These are phyloP conservation scores for Venustaconcha ellipsiformis DNA, from an alignment of 1,140 invertebrate genomes.

Conservation along the genomic window DNA sequence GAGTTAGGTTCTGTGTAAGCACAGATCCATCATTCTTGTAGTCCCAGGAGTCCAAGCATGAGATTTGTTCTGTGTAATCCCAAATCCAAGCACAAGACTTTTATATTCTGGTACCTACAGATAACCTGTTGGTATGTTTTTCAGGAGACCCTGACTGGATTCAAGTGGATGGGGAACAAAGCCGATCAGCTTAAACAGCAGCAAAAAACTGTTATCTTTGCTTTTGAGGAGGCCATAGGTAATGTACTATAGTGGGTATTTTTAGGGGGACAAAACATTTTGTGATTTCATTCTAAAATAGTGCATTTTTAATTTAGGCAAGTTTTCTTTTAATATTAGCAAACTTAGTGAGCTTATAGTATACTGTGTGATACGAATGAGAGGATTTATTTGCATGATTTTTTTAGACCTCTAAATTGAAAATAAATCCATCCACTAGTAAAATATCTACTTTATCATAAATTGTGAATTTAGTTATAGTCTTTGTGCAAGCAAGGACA, in stretches of 20 bases:
- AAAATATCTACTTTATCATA: too few relatives aligned
- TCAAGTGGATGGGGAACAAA: conserved; percentile 99
- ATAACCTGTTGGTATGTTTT: conserved; percentile 6
- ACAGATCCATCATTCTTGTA: not conserved
- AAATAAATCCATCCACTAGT: too few relatives aligned
- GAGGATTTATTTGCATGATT: too few relatives aligned
- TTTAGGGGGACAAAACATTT: too few relatives aligned
- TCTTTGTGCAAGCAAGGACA: too few relatives aligned
- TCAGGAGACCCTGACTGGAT: conserved; percentile 96
- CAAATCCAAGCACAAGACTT: not conserved
- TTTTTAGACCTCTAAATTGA: too few relatives aligned
- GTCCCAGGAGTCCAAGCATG: not conserved
- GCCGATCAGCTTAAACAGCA: conserved; percentile 77
- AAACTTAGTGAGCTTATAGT: too few relatives aligned
- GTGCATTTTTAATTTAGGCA: too few relatives aligned
- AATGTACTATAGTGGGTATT: conserved; percentile 6
- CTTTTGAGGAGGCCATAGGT: conserved; percentile 86
- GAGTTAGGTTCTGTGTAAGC: not conserved
- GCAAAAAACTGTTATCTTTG: conserved; percentile 85
- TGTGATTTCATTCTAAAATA: too few relatives aligned
- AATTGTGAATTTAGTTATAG: too few relatives aligned
- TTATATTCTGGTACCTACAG: not conserved
- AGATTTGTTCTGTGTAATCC: not conserved
- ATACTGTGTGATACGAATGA: too few relatives aligned
- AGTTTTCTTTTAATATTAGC: too few relatives aligned